Conservation (phyloP, 30 jellyfish, hydroid and myxozoan genomes). For the Aurelia sp. region DNA sequence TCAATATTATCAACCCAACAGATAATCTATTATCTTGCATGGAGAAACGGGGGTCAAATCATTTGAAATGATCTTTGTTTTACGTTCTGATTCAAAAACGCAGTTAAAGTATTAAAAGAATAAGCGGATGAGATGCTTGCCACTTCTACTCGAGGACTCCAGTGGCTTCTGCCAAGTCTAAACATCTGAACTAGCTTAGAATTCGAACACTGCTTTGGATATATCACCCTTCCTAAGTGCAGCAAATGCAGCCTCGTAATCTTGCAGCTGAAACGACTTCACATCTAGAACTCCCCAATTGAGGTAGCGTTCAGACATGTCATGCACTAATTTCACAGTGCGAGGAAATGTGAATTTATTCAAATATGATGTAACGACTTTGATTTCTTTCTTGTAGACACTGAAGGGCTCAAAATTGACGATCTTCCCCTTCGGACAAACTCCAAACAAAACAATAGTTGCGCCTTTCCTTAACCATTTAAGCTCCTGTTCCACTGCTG, state of each 20-base stretch:
- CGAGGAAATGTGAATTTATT: constrained; percentile 82
- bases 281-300: constrained; percentile 70
- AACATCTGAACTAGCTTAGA: background rate
- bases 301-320: constrained; percentile 83
- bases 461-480: constrained; percentile 86
- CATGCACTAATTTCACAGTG: constrained; percentile 70
- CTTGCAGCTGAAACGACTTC: constrained; percentile 63
- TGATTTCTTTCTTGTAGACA: constrained; percentile 79
- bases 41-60: too few species aligned
- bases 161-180: too few species aligned
- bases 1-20: too few species aligned
- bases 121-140: too few species aligned
- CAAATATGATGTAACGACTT: constrained; percentile 73
- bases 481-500: constrained; percentile 71
- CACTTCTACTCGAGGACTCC: too few species aligned
- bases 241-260: constrained; percentile 77
- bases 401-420: constrained; percentile 76
- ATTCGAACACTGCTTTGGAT: constrained; percentile 86
- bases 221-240: constrained; percentile 78
- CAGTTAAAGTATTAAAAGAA: too few species aligned
- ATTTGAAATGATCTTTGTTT: too few species aligned
- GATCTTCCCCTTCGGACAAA: constrained; percentile 73
- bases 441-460: constrained; percentile 85
- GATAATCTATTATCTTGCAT: too few species aligned
- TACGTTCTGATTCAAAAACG: too few species aligned